Conservation (phyloP, 2,888 invertebrate species). For the Ernsta delagoae region DNA sequence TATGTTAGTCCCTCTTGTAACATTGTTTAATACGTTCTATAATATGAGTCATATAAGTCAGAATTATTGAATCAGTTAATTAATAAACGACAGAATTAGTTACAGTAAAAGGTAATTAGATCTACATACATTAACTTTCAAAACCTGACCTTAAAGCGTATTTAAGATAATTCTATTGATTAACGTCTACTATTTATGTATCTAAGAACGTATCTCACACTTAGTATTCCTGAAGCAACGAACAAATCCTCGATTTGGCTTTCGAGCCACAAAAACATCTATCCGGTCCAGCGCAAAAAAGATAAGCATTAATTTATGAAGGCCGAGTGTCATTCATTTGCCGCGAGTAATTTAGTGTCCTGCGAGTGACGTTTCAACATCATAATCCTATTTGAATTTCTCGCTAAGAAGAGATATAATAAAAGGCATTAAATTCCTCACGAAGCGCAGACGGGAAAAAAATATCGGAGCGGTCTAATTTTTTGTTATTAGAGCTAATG, state of each 20-base stretch:
- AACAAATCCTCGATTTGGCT: background rate
- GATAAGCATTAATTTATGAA: conserved; percentile 34
- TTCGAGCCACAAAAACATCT: conserved; percentile 13
- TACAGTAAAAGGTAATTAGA: too few relatives aligned
- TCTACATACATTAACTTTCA: too few relatives aligned
- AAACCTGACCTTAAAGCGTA: too few relatives aligned
- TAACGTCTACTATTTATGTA: background rate
- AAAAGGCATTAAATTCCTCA: conserved; percentile 40
- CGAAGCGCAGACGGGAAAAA: conserved; percentile 41
- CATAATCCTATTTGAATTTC: conserved; percentile 32
- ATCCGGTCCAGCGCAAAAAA: conserved; percentile 20
- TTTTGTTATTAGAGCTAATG: conserved; percentile 44
- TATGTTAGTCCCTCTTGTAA: too few relatives aligned
- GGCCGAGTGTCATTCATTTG: conserved; percentile 29
- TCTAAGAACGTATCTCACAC: background rate
- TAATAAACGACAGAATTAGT: too few relatives aligned
- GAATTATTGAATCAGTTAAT: too few relatives aligned
- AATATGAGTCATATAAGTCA: too few relatives aligned
- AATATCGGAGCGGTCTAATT: conserved; percentile 45
- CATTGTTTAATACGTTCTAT: too few relatives aligned
- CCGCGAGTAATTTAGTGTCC: conserved; percentile 30
- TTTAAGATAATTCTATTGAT: background rate
- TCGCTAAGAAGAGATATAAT: conserved; percentile 20
- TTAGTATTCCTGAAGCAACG: background rate
- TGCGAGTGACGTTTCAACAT: conserved; percentile 31